Evolutionary conservation across 37 sponge, comb jelly and placozoan species (phyloP).

Genomic region (Crambe crambe): DNA sequence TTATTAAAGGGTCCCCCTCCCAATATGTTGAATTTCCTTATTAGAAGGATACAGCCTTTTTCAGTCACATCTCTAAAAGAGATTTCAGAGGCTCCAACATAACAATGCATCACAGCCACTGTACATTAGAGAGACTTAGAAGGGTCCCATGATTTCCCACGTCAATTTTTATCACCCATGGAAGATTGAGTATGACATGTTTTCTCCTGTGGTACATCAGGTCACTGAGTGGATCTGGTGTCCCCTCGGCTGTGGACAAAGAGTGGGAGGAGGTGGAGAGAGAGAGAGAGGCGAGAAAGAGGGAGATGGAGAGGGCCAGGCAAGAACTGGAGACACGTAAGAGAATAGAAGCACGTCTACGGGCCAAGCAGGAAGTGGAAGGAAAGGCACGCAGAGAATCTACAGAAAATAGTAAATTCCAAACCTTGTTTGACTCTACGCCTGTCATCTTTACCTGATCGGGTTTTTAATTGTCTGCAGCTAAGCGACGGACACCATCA

Average conservation of each 20-base stretch:
- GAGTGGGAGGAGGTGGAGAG: slow-evolving; percentile 41
- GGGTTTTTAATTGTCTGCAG: not conserved
- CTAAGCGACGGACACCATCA: slow-evolving; percentile 23
- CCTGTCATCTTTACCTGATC: not conserved
- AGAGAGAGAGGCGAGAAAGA: slow-evolving; percentile 38
- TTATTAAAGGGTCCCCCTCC: not conserved
- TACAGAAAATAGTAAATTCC: slow-evolving; percentile 7
- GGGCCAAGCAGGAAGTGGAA: slow-evolving; percentile 38
- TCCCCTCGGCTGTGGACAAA: slow-evolving; percentile 6
- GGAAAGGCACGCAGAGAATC: slow-evolving; percentile 2
- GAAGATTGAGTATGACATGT: too few relatives aligned
- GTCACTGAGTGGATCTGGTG: not conserved
- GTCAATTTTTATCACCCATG: too few relatives aligned
- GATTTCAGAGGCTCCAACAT: too few relatives aligned
- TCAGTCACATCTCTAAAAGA: too few relatives aligned
- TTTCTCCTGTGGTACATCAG: too few relatives aligned
- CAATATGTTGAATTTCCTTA: not conserved
- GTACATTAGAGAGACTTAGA: too few relatives aligned
- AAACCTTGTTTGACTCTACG: not conserved
- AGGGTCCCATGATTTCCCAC: too few relatives aligned
- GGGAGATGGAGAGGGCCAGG: slow-evolving; percentile 31
- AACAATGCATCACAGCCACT: too few relatives aligned
- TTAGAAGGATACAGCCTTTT: too few relatives aligned
- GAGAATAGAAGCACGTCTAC: slow-evolving; percentile 58
- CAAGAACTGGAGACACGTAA: slow-evolving; percentile 61